These are phyloP conservation scores for Moxostoma hubbsi DNA, from an alignment of 2,797 vertebrate species.

Conservation along the genomic window DNA sequence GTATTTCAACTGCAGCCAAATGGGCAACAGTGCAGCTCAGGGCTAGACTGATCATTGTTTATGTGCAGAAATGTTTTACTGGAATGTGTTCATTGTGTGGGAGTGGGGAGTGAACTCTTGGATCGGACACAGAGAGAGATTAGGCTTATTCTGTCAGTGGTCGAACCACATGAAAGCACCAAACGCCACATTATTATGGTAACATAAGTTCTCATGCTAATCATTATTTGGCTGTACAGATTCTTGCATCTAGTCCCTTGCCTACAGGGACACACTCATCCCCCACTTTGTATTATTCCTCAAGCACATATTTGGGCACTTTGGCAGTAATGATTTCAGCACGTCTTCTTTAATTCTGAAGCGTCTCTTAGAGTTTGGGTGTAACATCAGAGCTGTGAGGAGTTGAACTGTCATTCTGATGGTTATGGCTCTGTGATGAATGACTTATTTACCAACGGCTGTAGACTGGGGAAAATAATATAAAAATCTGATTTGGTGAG, in stretches of 20 bases:
- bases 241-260: conserved; percentile 68
- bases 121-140: conserved; percentile 72
- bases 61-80: conserved; percentile 79
- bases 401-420: background rate
- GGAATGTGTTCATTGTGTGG: conserved; percentile 74
- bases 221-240: conserved; percentile 77
- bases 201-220: conserved; percentile 74
- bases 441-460: background rate
- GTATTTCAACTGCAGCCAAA: conserved; percentile 75
- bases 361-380: conserved; percentile 41
- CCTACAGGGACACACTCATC: conserved; percentile 55
- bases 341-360: conserved; percentile 65
- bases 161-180: conserved; percentile 80
- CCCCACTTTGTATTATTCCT: conserved; percentile 56
- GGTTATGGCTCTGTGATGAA: conserved; percentile 3
- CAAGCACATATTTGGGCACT: conserved; percentile 63
- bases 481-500: no score
- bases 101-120: conserved; percentile 72
- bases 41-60: conserved; percentile 82
- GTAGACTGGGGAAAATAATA: no score
- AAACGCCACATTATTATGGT: conserved; percentile 78
- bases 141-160: conserved; percentile 78
- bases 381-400: conserved; percentile 14
- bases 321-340: conserved; percentile 71
- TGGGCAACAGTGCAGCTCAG: conserved; percentile 61